Evolutionary conservation across 2,113 vertebrate species (phyloP).

Genomic region (Amia ocellicauda): DNA sequence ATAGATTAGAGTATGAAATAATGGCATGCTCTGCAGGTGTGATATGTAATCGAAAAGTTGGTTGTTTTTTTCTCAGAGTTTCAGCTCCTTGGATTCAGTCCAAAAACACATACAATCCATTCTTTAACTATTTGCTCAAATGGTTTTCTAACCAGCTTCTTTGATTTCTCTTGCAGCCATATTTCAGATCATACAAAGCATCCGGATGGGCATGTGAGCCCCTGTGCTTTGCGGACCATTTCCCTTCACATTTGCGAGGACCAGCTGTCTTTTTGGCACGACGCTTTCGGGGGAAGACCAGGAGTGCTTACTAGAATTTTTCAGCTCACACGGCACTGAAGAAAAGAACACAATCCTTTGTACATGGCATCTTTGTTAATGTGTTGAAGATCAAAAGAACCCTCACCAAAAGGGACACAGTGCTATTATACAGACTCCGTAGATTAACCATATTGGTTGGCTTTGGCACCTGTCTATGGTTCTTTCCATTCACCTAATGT

Average conservation of each 20-base stretch:
- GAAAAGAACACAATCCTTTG: slow-evolving; percentile 31
- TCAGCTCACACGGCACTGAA: slow-evolving; percentile 34
- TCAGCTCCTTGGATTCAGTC: too few relatives aligned
- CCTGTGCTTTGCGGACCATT: slow-evolving; percentile 15
- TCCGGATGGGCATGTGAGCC: slow-evolving; percentile 83
- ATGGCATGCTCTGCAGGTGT: too few relatives aligned
- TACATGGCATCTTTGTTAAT: slow-evolving; percentile 32
- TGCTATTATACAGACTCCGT: slow-evolving; percentile 59
- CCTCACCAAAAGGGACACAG: slow-evolving; percentile 52
- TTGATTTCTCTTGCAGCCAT: slow-evolving; percentile 62
- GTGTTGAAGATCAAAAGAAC: slow-evolving; percentile 57
- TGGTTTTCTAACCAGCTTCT: not conserved
- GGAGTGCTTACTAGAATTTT: slow-evolving; percentile 18
- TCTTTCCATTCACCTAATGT: slow-evolving; percentile 35
- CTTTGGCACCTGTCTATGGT: slow-evolving; percentile 17
- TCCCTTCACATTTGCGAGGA: slow-evolving; percentile 27
- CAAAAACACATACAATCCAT: too few relatives aligned
- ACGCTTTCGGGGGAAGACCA: slow-evolving; percentile 18
- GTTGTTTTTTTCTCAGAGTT: too few relatives aligned
- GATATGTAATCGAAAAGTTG: too few relatives aligned
- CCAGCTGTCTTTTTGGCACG: slow-evolving; percentile 20
- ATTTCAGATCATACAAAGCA: slow-evolving; percentile 89
- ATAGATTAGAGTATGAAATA: too few relatives aligned
- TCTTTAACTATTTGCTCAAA: too few relatives aligned
- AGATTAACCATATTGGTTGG: slow-evolving; percentile 38